Percentiles rank a stretch among this genome's conserved stretches.
These are phyloP conservation scores for Ophioninae sp. DNA, from an alignment of 2,888 invertebrate species.

Conservation along the genomic window DNA sequence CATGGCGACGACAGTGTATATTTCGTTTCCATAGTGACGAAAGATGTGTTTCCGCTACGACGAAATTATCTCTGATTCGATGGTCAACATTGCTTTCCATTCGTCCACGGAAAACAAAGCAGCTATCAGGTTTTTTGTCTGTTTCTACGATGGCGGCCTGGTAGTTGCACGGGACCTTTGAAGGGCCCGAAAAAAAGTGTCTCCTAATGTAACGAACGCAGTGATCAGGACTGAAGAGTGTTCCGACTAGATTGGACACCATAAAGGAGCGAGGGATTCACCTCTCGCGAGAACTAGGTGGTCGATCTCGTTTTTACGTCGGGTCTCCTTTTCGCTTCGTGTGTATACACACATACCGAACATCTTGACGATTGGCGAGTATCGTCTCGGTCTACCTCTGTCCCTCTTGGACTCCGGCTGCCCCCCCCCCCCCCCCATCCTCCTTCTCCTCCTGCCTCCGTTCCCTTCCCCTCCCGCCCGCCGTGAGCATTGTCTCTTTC, in stretches of 20 bases:
- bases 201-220: slow-evolving; percentile 45
- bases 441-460: too few species aligned
- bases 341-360: slow-evolving; percentile 35
- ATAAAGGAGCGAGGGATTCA: slow-evolving; percentile 53
- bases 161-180: neutral
- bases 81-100: too few species aligned
- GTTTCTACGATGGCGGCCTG: too few species aligned
- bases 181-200: slow-evolving; percentile 21
- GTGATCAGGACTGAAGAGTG: slow-evolving; percentile 36
- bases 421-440: slow-evolving; percentile 19
- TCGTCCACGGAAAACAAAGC: too few species aligned
- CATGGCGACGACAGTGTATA: too few species aligned
- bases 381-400: slow-evolving; percentile 44
- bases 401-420: slow-evolving; percentile 33
- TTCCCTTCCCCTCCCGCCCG: slow-evolving; percentile 8
- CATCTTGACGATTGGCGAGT: slow-evolving; percentile 49
- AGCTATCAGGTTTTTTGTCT: too few species aligned
- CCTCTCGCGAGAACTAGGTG: slow-evolving; percentile 71
- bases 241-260: slow-evolving; percentile 70
- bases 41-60: too few species aligned
- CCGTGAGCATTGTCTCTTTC: slow-evolving; percentile 5
- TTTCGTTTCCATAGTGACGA: too few species aligned
- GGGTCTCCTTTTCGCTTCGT: slow-evolving; percentile 29
- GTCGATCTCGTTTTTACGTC: slow-evolving; percentile 70
- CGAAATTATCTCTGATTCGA: too few species aligned